Percentiles rank a stretch among this genome's conserved stretches.
These are phyloP conservation scores for Dryas iulia DNA, from an alignment of 1,140 invertebrate genomes.

Conservation along the genomic window DNA sequence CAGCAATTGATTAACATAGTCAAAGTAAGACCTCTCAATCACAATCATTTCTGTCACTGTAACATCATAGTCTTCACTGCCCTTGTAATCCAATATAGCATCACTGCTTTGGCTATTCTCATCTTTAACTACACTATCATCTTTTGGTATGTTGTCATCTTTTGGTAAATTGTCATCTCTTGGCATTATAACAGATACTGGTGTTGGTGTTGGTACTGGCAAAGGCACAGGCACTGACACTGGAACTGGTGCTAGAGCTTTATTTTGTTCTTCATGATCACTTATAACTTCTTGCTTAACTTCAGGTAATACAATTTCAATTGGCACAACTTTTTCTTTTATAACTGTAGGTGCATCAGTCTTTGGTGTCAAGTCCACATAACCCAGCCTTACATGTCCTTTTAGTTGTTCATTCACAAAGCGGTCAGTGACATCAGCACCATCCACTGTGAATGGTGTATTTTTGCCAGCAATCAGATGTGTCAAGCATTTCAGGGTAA, in stretches of 20 bases:
- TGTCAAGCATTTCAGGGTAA: slow-evolving; percentile 69
- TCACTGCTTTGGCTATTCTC: slow-evolving; percentile 17
- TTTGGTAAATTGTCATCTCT: slow-evolving; percentile 27
- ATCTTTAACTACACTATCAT: slow-evolving; percentile 40
- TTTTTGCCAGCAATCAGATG: slow-evolving; percentile 62
- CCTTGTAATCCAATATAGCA: slow-evolving; percentile 49
- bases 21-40: slow-evolving; percentile 61
- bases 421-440: slow-evolving; percentile 62
- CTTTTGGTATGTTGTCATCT: slow-evolving; percentile 21
- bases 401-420: slow-evolving; percentile 61
- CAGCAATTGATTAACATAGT: slow-evolving; percentile 55
- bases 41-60: slow-evolving; percentile 66
- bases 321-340: slow-evolving; percentile 14
- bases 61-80: slow-evolving; percentile 73
- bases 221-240: neutral
- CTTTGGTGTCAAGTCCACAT: slow-evolving; percentile 51
- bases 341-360: slow-evolving; percentile 19
- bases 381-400: slow-evolving; percentile 50
- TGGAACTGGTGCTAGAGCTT: neutral
- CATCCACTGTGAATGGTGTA: slow-evolving; percentile 60
- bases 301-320: slow-evolving; percentile 38
- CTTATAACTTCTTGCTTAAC: slow-evolving; percentile 59
- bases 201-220: neutral
- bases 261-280: slow-evolving; percentile 33
- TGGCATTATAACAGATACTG: neutral